A percentile compares a stretch with the other conserved stretches of the same genome.
These are phyloP conservation scores for Leptothorax acervorum DNA, from an alignment of 2,888 invertebrate species.

Conservation along the genomic window DNA sequence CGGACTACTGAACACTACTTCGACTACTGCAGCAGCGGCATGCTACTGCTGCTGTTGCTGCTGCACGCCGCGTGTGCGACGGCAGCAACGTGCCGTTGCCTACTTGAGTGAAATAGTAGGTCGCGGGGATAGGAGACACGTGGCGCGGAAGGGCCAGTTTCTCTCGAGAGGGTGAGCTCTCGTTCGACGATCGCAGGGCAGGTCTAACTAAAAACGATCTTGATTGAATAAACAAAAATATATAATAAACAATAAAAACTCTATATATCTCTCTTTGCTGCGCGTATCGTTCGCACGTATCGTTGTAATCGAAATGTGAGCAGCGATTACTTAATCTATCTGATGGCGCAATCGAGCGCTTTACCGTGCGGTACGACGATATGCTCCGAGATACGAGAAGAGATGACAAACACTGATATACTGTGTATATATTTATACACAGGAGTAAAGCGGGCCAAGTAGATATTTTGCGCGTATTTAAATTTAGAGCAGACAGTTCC, in stretches of 20 bases:
- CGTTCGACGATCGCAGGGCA: not conserved
- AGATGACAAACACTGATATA: not conserved
- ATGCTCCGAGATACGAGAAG: not conserved
- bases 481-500: not conserved
- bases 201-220: not conserved
- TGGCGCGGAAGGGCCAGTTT: not conserved
- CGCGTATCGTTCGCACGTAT: no score
- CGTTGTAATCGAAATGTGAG: not conserved
- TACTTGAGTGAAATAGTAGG: not conserved
- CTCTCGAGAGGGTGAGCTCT: no score
- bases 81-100: not conserved
- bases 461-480: not conserved
- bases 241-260: no score
- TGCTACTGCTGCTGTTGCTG: not conserved
- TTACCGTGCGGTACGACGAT: not conserved
- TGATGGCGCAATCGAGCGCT: not conserved
- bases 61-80: not conserved
- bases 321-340: not conserved
- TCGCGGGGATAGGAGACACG: not conserved
- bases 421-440: not conserved
- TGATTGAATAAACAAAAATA: not conserved
- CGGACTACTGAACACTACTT: conserved; percentile 66
- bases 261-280: not conserved
- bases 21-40: conserved; percentile 57
- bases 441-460: not conserved